phyloP scores from a whole-genome alignment of 1,140 invertebrate genomes.

The Calliopsis andreniformis region DNA sequence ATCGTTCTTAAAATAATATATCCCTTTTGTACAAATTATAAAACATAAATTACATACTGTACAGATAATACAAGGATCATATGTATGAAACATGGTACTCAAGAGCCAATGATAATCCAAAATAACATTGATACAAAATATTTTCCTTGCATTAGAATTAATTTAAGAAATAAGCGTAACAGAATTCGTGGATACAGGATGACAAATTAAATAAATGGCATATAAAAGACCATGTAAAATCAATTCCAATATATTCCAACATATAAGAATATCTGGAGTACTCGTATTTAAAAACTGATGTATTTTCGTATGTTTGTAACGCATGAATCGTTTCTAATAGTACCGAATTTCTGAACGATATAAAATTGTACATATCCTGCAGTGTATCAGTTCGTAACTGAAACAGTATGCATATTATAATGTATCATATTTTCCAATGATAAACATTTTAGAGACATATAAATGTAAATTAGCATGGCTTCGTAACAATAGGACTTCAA shows the following conservation, averaged over 20 bases:
- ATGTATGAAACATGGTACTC: constrained; percentile 8
- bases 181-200: neutral
- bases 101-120: constrained; percentile 4
- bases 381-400: constrained; percentile 5
- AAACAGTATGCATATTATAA: constrained; percentile 1
- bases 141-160: constrained; percentile 15
- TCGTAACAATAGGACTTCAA: constrained; percentile 11
- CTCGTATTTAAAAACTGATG: constrained; percentile 5
- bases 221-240: constrained; percentile 17
- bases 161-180: constrained; percentile 17
- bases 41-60: constrained; percentile 62
- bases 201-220: neutral
- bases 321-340: constrained; percentile 8
- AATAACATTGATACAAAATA: constrained; percentile 8
- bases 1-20: constrained; percentile 36
- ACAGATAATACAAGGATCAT: constrained; percentile 55
- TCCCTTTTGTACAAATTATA: constrained; percentile 61
- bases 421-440: constrained; percentile 5
- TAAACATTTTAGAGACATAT: constrained; percentile 9
- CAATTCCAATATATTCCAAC: constrained; percentile 3
- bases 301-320: neutral
- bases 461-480: constrained; percentile 5
- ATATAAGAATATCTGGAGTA: constrained; percentile 33
- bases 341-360: constrained; percentile 9
- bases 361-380: constrained; percentile 38